Conservation (phyloP, 2,888 invertebrate species). For the Catonia carolina region DNA sequence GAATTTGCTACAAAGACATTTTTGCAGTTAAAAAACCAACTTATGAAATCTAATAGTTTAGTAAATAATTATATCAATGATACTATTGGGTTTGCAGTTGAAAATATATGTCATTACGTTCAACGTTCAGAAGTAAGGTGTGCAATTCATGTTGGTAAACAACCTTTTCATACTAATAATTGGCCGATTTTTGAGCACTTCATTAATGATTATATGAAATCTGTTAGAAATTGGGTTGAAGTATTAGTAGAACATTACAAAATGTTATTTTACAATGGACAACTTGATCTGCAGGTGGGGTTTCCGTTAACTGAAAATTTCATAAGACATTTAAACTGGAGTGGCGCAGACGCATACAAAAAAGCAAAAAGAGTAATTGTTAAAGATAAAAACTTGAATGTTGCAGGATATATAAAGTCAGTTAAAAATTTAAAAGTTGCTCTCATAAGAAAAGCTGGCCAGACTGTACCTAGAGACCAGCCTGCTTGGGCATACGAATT, state of each 20-base stretch:
- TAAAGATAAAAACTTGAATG: slow-evolving; percentile 52
- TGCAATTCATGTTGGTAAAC: slow-evolving; percentile 75
- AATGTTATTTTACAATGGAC: slow-evolving; percentile 81
- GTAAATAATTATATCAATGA: too few species aligned
- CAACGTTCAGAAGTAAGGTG: too few species aligned
- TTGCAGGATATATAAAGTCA: slow-evolving; percentile 69
- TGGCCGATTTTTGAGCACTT: slow-evolving; percentile 63
- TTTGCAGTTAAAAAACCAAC: slow-evolving; percentile 56
- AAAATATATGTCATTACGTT: too few species aligned
- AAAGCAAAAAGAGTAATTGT: slow-evolving; percentile 52
- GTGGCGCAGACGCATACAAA: slow-evolving; percentile 56
- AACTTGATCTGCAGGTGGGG: slow-evolving; percentile 86
- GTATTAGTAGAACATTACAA: slow-evolving; percentile 59
- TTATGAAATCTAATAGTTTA: not conserved
- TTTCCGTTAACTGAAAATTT: slow-evolving; percentile 78
- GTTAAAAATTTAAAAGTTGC: slow-evolving; percentile 65
- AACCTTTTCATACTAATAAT: slow-evolving; percentile 51
- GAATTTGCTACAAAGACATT: slow-evolving; percentile 63
- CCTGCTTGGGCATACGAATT: slow-evolving; percentile 59
- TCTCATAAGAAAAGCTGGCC: slow-evolving; percentile 69
- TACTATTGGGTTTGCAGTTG: too few species aligned
- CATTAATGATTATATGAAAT: slow-evolving; percentile 70
- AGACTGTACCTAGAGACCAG: slow-evolving; percentile 73
- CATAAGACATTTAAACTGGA: slow-evolving; percentile 62
- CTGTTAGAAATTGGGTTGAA: slow-evolving; percentile 63